These are phyloP conservation scores for Unio delphinus DNA, from an alignment of 2,888 invertebrate genomes.

Conservation along the genomic window DNA sequence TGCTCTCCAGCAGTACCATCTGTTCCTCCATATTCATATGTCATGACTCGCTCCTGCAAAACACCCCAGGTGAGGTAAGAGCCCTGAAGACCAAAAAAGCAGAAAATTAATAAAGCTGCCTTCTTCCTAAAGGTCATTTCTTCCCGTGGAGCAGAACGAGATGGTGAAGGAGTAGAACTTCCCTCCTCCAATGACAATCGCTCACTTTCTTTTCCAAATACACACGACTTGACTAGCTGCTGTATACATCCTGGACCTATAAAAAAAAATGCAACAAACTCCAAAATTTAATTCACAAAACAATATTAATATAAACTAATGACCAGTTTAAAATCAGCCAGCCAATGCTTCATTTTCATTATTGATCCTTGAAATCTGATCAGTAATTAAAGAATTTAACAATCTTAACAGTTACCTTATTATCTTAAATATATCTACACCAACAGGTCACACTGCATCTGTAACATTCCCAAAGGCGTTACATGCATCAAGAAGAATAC, in stretches of 20 bases:
- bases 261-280: conserved; percentile 7
- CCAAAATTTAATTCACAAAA: too few relatives aligned
- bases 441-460: too few relatives aligned
- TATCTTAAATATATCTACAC: too few relatives aligned
- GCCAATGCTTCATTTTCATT: too few relatives aligned
- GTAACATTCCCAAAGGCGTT: too few relatives aligned
- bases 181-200: conserved; percentile 63
- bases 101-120: conserved; percentile 77
- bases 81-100: conserved; percentile 89
- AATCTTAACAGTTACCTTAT: too few relatives aligned
- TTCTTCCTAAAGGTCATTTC: conserved; percentile 25
- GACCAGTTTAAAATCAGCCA: too few relatives aligned
- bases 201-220: conserved; percentile 61
- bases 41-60: conserved; percentile 98
- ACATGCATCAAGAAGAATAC: too few relatives aligned
- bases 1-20: conserved; percentile 71
- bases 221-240: conserved; percentile 57
- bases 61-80: conserved; percentile 97
- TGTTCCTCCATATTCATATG: conserved; percentile 73
- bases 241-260: conserved; percentile 58
- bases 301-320: too few relatives aligned
- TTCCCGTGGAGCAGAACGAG: conserved; percentile 7
- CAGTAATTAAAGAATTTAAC: too few relatives aligned
- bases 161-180: conserved; percentile 8
- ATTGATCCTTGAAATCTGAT: too few relatives aligned